Percentiles rank a stretch among this genome's conserved stretches.
Conservation (phyloP, 2,888 invertebrate genomes). For the Thymelicus acteon region DNA sequence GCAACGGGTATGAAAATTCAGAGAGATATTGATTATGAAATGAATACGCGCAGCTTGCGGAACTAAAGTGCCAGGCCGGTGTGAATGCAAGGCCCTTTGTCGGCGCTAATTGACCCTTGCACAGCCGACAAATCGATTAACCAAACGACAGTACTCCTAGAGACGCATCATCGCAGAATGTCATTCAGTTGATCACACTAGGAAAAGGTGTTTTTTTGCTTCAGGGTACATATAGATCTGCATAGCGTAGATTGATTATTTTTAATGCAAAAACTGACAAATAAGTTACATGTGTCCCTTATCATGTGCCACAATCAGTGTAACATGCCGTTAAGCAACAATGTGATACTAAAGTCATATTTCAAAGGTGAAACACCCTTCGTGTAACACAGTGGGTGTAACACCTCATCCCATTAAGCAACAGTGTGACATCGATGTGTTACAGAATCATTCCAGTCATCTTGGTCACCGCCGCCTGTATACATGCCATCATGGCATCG, state of each 20-base stretch:
- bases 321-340: no score
- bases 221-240: neutral
- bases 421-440: no score
- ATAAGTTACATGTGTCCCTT: no score
- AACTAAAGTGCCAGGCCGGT: slow-evolving; percentile 11
- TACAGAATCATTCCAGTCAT: no score
- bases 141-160: slow-evolving; percentile 9
- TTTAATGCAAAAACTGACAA: neutral
- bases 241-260: neutral
- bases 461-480: no score
- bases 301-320: no score
- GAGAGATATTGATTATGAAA: slow-evolving; percentile 16
- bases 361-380: no score
- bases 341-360: no score
- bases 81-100: slow-evolving; percentile 29
- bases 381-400: no score
- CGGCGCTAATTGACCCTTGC: slow-evolving; percentile 25
- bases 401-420: no score
- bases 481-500: no score
- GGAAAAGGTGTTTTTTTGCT: neutral
- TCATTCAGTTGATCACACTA: slow-evolving; percentile 1
- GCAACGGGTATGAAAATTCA: neutral
- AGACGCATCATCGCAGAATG: slow-evolving; percentile 18
- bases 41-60: slow-evolving; percentile 8
- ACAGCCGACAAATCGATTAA: slow-evolving; percentile 28